Percentiles rank a stretch among this genome's conserved stretches.
These are phyloP conservation scores for Cecidostiba fungosa DNA, from an alignment of 2,888 invertebrate genomes.

Conservation along the genomic window DNA sequence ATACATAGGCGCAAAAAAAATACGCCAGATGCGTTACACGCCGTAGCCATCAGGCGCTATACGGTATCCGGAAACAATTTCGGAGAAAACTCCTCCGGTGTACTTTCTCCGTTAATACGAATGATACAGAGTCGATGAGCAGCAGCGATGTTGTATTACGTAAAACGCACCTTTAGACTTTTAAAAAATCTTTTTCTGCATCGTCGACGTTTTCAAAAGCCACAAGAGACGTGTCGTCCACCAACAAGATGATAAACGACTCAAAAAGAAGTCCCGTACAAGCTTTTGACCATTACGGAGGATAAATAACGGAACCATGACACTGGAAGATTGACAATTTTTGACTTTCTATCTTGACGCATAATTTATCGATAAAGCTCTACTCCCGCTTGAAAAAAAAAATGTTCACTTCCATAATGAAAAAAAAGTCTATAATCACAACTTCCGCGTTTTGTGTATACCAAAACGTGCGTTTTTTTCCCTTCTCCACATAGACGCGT, in stretches of 20 bases:
- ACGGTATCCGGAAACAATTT: conserved; percentile 20
- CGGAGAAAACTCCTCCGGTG: conserved; percentile 1
- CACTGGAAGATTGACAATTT: not conserved
- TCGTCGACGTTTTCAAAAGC: not conserved
- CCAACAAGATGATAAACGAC: not conserved
- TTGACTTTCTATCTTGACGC: not conserved
- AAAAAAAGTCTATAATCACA: not conserved
- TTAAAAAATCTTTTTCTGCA: not conserved
- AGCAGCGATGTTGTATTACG: not conserved
- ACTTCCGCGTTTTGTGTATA: not conserved
- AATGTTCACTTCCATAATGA: not conserved
- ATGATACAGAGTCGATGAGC: conserved; percentile 13
- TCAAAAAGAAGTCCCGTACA: not conserved
- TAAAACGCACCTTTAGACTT: not conserved
- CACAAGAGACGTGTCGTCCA: not conserved
- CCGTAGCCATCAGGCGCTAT: not conserved
- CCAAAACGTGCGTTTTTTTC: not conserved
- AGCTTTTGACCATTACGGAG: no score
- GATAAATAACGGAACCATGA: not conserved
- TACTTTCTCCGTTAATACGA: conserved; percentile 23
- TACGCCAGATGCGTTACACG: conserved; percentile 26
- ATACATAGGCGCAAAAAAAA: not conserved
- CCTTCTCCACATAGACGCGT: not conserved
- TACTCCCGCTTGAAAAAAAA: not conserved
- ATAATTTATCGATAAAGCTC: no score